These are phyloP conservation scores for Alligator sinensis DNA, from an alignment of 2,113 vertebrate species.

Conservation along the genomic window DNA sequence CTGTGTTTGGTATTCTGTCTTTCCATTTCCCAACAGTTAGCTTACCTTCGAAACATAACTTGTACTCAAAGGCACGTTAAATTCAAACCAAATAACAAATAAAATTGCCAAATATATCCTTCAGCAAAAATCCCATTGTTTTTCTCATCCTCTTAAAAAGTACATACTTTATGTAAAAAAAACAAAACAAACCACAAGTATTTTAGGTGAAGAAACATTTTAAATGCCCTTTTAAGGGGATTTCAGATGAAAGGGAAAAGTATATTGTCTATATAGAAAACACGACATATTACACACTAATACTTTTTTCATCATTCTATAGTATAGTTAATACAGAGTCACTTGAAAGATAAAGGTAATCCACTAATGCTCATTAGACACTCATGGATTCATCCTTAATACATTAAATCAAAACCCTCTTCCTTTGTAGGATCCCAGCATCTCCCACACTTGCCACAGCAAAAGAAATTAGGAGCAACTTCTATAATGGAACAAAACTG, in stretches of 20 bases:
- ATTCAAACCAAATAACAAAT: conserved; percentile 49
- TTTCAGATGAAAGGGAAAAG: not conserved
- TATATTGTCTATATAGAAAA: not conserved
- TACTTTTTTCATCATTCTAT: not conserved
- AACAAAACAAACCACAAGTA: not conserved
- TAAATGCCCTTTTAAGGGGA: not conserved
- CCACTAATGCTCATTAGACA: not conserved
- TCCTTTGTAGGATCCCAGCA: rapidly evolving
- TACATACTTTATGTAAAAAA: not conserved
- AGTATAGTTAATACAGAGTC: not conserved
- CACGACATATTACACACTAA: not conserved
- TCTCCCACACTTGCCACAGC: not conserved
- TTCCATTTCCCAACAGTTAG: not conserved
- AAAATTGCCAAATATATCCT: not conserved
- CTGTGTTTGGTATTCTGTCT: too few relatives aligned
- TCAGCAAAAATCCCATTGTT: not conserved
- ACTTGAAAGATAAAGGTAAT: not conserved
- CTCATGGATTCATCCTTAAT: not conserved
- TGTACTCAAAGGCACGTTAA: conserved; percentile 32
- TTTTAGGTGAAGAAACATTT: not conserved
- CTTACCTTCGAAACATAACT: conserved; percentile 14
- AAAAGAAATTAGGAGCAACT: not conserved
- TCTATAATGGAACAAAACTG: not conserved
- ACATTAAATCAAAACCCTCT: not conserved
- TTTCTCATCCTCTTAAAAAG: not conserved